These are phyloP conservation scores for Muschampia plurimacula DNA, from an alignment of 2,888 invertebrate genomes.

Conservation along the genomic window DNA sequence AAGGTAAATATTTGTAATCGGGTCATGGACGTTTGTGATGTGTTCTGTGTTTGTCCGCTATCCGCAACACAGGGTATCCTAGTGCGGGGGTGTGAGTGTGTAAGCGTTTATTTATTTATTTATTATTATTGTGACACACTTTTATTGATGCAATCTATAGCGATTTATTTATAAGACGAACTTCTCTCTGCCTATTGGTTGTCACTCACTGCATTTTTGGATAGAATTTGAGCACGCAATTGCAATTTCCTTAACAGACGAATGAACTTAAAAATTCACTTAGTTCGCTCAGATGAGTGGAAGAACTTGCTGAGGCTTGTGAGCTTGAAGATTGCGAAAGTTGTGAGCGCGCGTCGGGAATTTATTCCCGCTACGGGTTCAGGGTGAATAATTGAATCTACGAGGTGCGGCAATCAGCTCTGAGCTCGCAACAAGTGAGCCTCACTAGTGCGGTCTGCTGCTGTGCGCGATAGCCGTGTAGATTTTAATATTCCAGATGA, in stretches of 20 bases:
- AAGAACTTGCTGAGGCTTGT: constrained; percentile 32
- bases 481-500: neutral
- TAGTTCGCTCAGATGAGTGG: constrained; percentile 37
- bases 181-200: neutral
- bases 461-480: neutral
- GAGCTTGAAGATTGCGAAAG: constrained; percentile 35
- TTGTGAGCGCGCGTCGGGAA: constrained; percentile 26
- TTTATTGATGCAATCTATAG: too few species aligned
- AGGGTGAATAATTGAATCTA: constrained; percentile 32
- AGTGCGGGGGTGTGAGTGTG: too few species aligned
- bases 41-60: too few species aligned
- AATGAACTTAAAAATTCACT: constrained; percentile 38
- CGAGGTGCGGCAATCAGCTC: constrained; percentile 16
- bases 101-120: too few species aligned
- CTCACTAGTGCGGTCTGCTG: neutral
- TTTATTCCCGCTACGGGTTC: constrained; percentile 27
- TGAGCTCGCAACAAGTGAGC: constrained; percentile 32
- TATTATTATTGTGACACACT: too few species aligned
- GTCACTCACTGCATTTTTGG: constrained; percentile 1
- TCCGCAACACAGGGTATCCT: too few species aligned
- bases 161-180: neutral
- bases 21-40: too few species aligned
- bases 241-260: constrained; percentile 32
- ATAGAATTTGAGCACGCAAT: constrained; percentile 18
- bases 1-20: too few species aligned